These are phyloP conservation scores for Amorpha juglandis DNA, from an alignment of 2,888 invertebrate species.

Conservation along the genomic window DNA sequence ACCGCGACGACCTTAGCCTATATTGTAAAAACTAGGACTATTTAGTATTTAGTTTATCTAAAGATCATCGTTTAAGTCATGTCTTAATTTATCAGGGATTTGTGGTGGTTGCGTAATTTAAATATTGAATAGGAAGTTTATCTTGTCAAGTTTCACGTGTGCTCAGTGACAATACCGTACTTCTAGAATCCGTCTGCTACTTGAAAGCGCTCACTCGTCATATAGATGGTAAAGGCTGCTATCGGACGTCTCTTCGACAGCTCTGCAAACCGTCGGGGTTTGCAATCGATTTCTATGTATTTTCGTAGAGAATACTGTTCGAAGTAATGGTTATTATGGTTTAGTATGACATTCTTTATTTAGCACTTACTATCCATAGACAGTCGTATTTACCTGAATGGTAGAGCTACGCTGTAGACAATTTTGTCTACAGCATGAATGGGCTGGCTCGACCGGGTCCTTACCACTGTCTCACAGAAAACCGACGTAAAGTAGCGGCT, in stretches of 20 bases:
- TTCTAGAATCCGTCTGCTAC: slow-evolving; percentile 38
- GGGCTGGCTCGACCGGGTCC: no score
- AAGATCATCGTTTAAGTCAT: neutral
- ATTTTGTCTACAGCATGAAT: no score
- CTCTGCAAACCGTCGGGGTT: slow-evolving; percentile 64
- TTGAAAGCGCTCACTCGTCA: slow-evolving; percentile 53
- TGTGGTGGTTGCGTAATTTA: neutral
- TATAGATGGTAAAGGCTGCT: slow-evolving; percentile 52
- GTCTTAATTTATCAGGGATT: no score
- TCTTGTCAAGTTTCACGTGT: slow-evolving; percentile 1
- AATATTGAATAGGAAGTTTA: slow-evolving; percentile 11
- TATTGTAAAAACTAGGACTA: no score
- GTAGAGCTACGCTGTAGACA: no score
- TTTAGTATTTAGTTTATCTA: neutral
- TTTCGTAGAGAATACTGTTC: slow-evolving; percentile 51
- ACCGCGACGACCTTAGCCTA: no score
- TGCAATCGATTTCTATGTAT: slow-evolving; percentile 62
- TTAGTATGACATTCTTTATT: slow-evolving; percentile 23
- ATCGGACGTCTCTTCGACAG: slow-evolving; percentile 65
- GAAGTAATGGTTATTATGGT: slow-evolving; percentile 37
- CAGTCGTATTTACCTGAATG: neutral
- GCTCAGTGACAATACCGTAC: slow-evolving; percentile 37
- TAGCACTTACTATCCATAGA: neutral
- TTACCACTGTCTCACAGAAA: no score
- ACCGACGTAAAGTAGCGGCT: no score